Conservation (phyloP, 2,113 vertebrate species). For the Paramormyrops kingsleyae region DNA sequence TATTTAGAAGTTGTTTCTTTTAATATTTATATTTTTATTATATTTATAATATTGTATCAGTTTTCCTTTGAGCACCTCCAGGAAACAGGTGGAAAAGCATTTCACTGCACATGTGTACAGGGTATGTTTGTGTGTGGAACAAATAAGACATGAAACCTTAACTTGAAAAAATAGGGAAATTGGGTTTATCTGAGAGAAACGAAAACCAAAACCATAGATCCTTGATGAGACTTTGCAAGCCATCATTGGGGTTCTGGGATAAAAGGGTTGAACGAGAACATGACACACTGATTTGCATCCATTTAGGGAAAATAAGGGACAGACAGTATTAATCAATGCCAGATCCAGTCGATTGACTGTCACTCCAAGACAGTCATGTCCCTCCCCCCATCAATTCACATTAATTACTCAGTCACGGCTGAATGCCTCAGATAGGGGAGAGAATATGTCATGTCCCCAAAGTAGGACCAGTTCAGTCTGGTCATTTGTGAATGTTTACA, state of each 20-base stretch:
- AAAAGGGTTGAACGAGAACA: background rate
- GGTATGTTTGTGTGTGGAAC: background rate
- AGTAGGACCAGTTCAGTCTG: background rate
- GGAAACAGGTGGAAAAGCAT: background rate
- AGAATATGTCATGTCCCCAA: background rate
- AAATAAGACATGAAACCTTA: background rate
- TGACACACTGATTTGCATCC: background rate
- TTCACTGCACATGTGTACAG: no score
- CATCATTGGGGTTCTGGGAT: background rate
- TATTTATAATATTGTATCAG: no score
- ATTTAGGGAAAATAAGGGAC: background rate
- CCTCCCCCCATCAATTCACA: background rate
- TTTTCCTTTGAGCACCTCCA: background rate
- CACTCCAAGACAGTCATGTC: background rate
- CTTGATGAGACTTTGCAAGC: background rate
- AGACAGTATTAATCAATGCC: background rate
- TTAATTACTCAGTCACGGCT: background rate
- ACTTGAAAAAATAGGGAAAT: background rate
- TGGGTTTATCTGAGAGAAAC: background rate
- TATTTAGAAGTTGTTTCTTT: background rate
- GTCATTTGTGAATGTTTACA: background rate
- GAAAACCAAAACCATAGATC: background rate
- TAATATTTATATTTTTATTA: background rate
- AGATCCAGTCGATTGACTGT: background rate
- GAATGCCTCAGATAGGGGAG: background rate